These are phyloP conservation scores for Tachina fera DNA, from an alignment of 2,888 invertebrate species.

Conservation along the genomic window DNA sequence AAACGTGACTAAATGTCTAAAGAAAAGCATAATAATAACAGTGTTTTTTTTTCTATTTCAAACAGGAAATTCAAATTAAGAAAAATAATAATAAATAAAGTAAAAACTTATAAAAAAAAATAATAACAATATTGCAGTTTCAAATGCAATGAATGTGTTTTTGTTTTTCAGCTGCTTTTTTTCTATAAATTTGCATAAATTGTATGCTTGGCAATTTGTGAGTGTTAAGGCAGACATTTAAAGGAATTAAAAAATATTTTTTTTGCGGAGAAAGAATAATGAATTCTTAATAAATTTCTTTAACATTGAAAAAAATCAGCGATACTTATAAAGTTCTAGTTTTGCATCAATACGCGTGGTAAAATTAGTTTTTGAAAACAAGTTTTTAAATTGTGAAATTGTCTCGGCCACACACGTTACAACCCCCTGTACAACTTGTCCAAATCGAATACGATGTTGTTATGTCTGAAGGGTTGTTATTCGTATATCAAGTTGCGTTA, in stretches of 20 bases:
- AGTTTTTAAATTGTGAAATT: too few relatives aligned
- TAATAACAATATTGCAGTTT: slow-evolving; percentile 56
- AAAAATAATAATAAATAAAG: slow-evolving; percentile 64
- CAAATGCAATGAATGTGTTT: slow-evolving; percentile 16
- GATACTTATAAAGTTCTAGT: too few relatives aligned
- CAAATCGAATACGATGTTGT: too few relatives aligned
- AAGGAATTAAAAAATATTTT: slow-evolving; percentile 20
- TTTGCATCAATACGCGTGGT: too few relatives aligned
- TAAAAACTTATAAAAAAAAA: slow-evolving; percentile 47
- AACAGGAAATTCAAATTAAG: slow-evolving; percentile 71
- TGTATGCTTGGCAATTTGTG: slow-evolving; percentile 27
- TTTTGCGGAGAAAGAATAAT: background rate
- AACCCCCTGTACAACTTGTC: too few relatives aligned
- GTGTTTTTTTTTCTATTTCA: slow-evolving; percentile 46
- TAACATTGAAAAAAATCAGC: too few relatives aligned
- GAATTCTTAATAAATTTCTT: too few relatives aligned
- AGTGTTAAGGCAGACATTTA: slow-evolving; percentile 16
- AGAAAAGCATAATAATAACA: slow-evolving; percentile 44
- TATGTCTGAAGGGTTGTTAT: too few relatives aligned
- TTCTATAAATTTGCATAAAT: slow-evolving; percentile 55
- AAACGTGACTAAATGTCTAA: slow-evolving; percentile 69
- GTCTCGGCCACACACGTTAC: too few relatives aligned
- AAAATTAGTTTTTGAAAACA: too few relatives aligned
- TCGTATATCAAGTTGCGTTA: too few relatives aligned
- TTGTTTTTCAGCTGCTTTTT: slow-evolving; percentile 32